A percentile compares a stretch with the other conserved stretches of the same genome.
Evolutionary conservation across 1,140 invertebrate genomes (phyloP).

Genomic region (Zaprionus africanus): DNA sequence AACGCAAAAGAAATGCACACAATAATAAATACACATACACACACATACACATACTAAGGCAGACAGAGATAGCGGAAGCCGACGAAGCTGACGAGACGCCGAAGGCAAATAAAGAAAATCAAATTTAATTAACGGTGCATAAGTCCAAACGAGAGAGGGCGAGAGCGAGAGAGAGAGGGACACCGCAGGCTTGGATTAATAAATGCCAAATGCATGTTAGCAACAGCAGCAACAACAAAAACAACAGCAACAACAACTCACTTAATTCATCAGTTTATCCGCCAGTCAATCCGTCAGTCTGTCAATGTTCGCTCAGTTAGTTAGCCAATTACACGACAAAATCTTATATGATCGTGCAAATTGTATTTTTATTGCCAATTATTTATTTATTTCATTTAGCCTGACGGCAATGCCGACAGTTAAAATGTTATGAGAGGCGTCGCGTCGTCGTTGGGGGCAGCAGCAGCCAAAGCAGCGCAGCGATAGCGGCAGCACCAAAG

Average conservation of each 20-base stretch:
- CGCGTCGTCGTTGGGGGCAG: slow-evolving; percentile 21
- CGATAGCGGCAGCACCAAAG: not conserved
- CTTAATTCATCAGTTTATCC: slow-evolving; percentile 32
- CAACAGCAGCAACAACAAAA: slow-evolving; percentile 48
- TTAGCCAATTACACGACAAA: slow-evolving; percentile 62
- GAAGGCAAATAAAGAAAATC: slow-evolving; percentile 49
- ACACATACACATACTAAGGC: not conserved
- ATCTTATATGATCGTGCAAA: slow-evolving; percentile 80
- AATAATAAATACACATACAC: slow-evolving; percentile 1
- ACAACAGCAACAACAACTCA: slow-evolving; percentile 20
- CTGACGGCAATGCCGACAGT: slow-evolving; percentile 31
- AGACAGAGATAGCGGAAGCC: slow-evolving; percentile 51
- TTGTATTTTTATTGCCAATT: slow-evolving; percentile 82
- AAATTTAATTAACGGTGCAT: slow-evolving; percentile 73
- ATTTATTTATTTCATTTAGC: slow-evolving; percentile 80
- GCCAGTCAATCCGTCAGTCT: slow-evolving; percentile 30
- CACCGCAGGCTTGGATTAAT: slow-evolving; percentile 24
- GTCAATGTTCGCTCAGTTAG: slow-evolving; percentile 21
- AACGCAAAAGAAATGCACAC: slow-evolving; percentile 28
- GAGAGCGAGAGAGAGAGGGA: slow-evolving; percentile 10
- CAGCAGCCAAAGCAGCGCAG: slow-evolving; percentile 6
- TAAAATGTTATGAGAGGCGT: slow-evolving; percentile 39
- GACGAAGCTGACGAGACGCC: slow-evolving; percentile 27
- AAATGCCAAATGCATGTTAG: slow-evolving; percentile 19
- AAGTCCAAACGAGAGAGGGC: slow-evolving; percentile 16